Base-by-base conservation (phyloP, 2,113 vertebrate species). In the human (Homo sapiens) region DNA sequence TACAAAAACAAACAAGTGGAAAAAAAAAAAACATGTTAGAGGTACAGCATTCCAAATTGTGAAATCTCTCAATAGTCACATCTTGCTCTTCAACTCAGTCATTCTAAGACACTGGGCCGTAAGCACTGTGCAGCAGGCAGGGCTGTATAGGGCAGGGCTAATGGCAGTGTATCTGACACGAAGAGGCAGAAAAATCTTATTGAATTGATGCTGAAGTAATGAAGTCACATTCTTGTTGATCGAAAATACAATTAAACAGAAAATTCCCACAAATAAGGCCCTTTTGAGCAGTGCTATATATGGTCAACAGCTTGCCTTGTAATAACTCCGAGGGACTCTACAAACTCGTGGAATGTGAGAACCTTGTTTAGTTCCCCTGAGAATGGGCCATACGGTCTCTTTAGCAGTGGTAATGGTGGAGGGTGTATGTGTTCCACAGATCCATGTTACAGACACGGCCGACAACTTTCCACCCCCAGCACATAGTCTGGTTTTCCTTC, bases 181-280 rank as follows among this genome's bases (percentile, higher is more conserved):
- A 23, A 82, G 85, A 25, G 73, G 55, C 10, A 55, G 92, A 57
- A 64, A 30, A 50, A 70, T 61, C 61, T 91, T 50, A 73, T 3
- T 87, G 55, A 73, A 50, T 2, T 43, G 16, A 52, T n/a, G 1
- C 8, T 73, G 95, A 87, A 83, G 80, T 83, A 66, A 93, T 64
- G 57, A 78, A 92, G 59, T 78, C 72, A 75, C 78, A 66, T 45
- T 80, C 22, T 30, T 87, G 57, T 35, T 92, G 76, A 38, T 25
- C 86, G 55, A 96, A 90, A 96, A 86, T 85, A 52, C 94, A 97
- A 86, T 89, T 0, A 1, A 83, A 80, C 43, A 52, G 64, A 30
- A 61, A 72, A 27, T 61, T 68, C 6, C 52, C 52, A 27, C 27
- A 57, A 32, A 32, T 20, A 66, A 90, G 8, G 25, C 35, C 87